A percentile compares a stretch with the other conserved stretches of the same genome.
These are phyloP conservation scores for Brevimyrus niger DNA, from an alignment of 2,113 vertebrate species.

Conservation along the genomic window DNA sequence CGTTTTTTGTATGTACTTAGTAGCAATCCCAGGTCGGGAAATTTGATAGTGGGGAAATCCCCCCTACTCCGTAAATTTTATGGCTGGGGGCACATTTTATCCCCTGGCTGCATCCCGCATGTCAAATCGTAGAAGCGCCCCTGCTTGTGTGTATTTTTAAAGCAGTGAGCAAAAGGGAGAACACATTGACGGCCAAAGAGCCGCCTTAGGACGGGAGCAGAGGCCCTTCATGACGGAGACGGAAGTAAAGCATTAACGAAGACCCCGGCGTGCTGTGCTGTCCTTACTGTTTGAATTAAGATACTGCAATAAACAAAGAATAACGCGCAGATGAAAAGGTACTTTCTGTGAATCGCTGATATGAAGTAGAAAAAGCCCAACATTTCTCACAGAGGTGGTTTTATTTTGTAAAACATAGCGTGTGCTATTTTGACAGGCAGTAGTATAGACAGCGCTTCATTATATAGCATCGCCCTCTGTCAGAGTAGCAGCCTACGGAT, in stretches of 20 bases:
- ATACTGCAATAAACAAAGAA: background rate
- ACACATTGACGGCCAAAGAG: no score
- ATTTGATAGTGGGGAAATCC: background rate
- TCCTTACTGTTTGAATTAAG: background rate
- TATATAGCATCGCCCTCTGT: background rate
- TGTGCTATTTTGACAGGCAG: background rate
- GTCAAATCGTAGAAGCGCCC: background rate
- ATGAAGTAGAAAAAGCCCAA: background rate
- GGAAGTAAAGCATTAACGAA: background rate
- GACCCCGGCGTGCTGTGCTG: background rate
- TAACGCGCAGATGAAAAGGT: background rate
- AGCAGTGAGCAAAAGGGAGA: background rate
- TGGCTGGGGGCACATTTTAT: background rate
- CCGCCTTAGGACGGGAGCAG: background rate
- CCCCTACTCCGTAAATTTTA: background rate
- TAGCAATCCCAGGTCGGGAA: background rate
- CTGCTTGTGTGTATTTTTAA: background rate
- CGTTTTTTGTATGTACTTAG: background rate
- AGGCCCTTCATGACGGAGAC: background rate
- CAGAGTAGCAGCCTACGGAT: background rate
- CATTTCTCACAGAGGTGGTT: background rate
- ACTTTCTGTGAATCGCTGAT: background rate
- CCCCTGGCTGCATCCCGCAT: background rate
- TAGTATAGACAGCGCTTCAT: background rate
- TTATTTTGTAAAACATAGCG: background rate